These are phyloP conservation scores for Hypomecis punctinalis DNA, from an alignment of 2,888 invertebrate genomes.

Conservation along the genomic window DNA sequence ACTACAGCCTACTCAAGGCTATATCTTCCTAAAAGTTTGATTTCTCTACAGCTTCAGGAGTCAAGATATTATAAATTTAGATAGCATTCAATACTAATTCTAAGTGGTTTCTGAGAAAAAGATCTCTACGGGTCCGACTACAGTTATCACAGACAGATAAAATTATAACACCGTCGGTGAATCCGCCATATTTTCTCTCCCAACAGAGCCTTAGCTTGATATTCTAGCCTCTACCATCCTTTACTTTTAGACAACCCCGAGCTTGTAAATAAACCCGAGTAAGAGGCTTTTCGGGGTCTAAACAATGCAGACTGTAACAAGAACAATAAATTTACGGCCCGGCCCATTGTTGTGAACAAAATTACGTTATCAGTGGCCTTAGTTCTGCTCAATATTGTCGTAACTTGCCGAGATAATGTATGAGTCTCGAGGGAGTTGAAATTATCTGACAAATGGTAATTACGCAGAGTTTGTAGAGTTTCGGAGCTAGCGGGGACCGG, in stretches of 20 bases:
- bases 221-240: background rate
- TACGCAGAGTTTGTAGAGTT: slow-evolving; percentile 13
- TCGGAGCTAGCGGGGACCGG: background rate
- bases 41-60: too few relatives aligned
- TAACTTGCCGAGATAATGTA: slow-evolving; percentile 33
- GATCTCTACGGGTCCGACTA: too few relatives aligned
- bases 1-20: too few relatives aligned
- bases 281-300: slow-evolving; percentile 47
- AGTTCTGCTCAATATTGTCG: slow-evolving; percentile 49
- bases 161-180: too few relatives aligned
- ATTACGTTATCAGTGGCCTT: slow-evolving; percentile 47
- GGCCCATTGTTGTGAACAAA: slow-evolving; percentile 48
- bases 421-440: slow-evolving; percentile 22
- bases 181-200: too few relatives aligned
- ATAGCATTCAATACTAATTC: too few relatives aligned
- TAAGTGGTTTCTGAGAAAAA: too few relatives aligned
- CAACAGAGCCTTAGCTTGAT: background rate
- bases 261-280: slow-evolving; percentile 49
- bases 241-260: slow-evolving; percentile 28
- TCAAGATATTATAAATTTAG: too few relatives aligned
- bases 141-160: too few relatives aligned
- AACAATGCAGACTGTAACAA: slow-evolving; percentile 57
- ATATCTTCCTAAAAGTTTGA: too few relatives aligned
- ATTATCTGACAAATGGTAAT: slow-evolving; percentile 28
- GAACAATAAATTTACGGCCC: slow-evolving; percentile 56